Evolutionary conservation across 2,888 invertebrate genomes (phyloP).

Genomic region (Furcula furcula): DNA sequence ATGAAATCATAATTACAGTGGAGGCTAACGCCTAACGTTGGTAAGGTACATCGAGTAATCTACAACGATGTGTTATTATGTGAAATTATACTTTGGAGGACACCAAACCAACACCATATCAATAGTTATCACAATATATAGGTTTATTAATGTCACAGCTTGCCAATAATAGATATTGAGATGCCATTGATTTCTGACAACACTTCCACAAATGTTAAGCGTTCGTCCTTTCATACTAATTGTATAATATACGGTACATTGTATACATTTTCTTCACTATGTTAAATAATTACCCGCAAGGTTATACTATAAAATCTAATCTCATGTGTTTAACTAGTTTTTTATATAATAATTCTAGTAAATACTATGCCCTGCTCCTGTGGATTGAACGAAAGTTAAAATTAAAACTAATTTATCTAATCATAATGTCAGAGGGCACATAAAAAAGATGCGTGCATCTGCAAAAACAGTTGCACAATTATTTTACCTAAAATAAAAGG

Average conservation of each 20-base stretch:
- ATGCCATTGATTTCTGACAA: slow-evolving; percentile 68
- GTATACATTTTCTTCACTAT: slow-evolving; percentile 65
- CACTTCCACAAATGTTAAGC: slow-evolving; percentile 63
- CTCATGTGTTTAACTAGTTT: slow-evolving; percentile 53
- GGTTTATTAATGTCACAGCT: slow-evolving; percentile 49
- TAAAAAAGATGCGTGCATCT: slow-evolving; percentile 39
- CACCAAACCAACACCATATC: slow-evolving; percentile 60
- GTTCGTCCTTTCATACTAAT: slow-evolving; percentile 44
- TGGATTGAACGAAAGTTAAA: slow-evolving; percentile 44
- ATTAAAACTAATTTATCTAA: slow-evolving; percentile 31
- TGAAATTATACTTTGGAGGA: slow-evolving; percentile 35
- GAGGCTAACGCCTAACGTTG: slow-evolving; percentile 37
- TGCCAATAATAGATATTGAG: slow-evolving; percentile 69
- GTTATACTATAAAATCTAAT: slow-evolving; percentile 74
- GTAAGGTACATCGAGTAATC: slow-evolving; percentile 26
- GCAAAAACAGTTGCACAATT: slow-evolving; percentile 51
- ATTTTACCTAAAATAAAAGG: slow-evolving; percentile 28
- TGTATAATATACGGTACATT: slow-evolving; percentile 60
- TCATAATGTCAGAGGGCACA: slow-evolving; percentile 34
- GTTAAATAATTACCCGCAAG: slow-evolving; percentile 67
- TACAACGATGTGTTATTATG: slow-evolving; percentile 31
- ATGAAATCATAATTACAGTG: slow-evolving; percentile 28
- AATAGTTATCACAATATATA: slow-evolving; percentile 61
- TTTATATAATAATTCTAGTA: slow-evolving; percentile 47
- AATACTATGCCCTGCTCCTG: slow-evolving; percentile 45